Conservation (phyloP, 2,113 vertebrate species). For the Chrysochloris asiatica region DNA sequence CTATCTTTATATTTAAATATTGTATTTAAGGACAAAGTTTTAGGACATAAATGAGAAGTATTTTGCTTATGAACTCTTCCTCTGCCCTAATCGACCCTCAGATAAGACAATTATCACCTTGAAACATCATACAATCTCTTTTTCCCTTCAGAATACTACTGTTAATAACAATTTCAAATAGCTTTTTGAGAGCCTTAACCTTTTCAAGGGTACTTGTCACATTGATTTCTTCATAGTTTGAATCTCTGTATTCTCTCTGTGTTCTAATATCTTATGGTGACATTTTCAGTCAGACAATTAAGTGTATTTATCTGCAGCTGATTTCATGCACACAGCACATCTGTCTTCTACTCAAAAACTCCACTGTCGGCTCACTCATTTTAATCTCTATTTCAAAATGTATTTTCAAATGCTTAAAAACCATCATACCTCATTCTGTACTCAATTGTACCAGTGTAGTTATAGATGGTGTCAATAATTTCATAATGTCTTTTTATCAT, state of each 20-base stretch:
- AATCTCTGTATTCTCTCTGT: conserved; percentile 40
- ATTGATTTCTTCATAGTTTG: conserved; percentile 51
- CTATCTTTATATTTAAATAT: not conserved
- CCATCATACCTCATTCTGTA: not conserved
- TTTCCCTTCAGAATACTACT: not conserved
- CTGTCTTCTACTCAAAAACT: not conserved
- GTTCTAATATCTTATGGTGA: conserved; percentile 56
- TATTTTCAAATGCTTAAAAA: conserved; percentile 45
- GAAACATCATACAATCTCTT: conserved; percentile 40
- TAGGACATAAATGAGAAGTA: not conserved
- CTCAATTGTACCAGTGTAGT: not conserved
- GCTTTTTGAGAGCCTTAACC: conserved; percentile 55
- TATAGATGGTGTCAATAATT: not conserved
- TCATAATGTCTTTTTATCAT: not conserved
- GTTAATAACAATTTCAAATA: conserved; percentile 69
- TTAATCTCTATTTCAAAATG: conserved; percentile 3
- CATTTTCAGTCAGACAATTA: conserved; percentile 75
- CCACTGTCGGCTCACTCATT: not conserved
- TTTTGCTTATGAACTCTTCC: conserved; percentile 39
- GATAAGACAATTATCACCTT: conserved; percentile 38
- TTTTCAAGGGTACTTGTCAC: conserved; percentile 45
- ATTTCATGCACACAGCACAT: not conserved
- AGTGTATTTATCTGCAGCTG: conserved; percentile 73
- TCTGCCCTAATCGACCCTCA: not conserved
- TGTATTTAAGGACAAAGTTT: conserved; percentile 3